These are phyloP conservation scores for Monoplex corrugatus DNA, from an alignment of 2,888 invertebrate genomes.

Conservation along the genomic window DNA sequence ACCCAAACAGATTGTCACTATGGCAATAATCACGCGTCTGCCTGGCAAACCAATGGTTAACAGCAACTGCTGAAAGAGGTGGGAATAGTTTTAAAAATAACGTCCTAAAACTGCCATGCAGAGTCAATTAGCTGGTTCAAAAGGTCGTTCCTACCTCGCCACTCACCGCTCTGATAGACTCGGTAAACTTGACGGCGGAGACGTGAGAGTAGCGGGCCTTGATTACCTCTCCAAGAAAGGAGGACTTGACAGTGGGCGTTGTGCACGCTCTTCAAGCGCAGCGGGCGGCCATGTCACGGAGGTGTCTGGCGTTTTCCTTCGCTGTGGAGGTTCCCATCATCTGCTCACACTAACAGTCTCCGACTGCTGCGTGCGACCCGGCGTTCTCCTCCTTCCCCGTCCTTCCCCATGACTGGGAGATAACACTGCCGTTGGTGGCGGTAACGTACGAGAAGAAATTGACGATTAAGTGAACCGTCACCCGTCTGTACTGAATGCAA, in stretches of 20 bases:
- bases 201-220: slow-evolving; percentile 38
- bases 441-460: too few relatives aligned
- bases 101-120: neutral
- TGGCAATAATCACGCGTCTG: neutral
- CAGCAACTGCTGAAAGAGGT: neutral
- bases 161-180: neutral
- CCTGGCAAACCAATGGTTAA: neutral
- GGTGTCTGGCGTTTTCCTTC: neutral
- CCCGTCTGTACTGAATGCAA: too few relatives aligned
- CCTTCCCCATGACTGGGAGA: too few relatives aligned
- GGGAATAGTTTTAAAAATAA: neutral
- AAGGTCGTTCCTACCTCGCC: slow-evolving; percentile 12
- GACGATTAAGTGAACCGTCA: too few relatives aligned
- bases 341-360: neutral
- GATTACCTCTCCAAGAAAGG: slow-evolving; percentile 42
- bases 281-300: slow-evolving; percentile 38
- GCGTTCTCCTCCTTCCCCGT: too few relatives aligned
- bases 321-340: neutral
- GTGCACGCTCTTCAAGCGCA: slow-evolving; percentile 18
- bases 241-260: slow-evolving; percentile 41
- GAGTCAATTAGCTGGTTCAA: slow-evolving; percentile 26
- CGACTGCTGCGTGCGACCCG: too few relatives aligned
- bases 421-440: too few relatives aligned
- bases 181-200: slow-evolving; percentile 23
- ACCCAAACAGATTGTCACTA: neutral